phyloP scores from a whole-genome alignment of 2,113 vertebrate genomes.

The Xiphophorus couchianus region DNA sequence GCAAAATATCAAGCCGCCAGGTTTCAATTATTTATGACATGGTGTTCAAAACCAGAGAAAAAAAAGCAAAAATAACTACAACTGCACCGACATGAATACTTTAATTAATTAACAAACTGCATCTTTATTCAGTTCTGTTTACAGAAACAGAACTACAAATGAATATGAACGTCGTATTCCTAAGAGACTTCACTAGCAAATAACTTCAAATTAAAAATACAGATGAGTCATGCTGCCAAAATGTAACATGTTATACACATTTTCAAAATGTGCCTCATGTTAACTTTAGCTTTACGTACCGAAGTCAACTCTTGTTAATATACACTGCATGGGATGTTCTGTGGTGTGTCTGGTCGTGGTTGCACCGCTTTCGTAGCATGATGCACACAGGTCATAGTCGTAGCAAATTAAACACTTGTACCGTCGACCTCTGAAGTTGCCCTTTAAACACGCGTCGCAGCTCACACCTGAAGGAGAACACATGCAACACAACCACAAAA shows the following conservation, averaged over 20 bases:
- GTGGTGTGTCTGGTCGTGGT: slow-evolving; percentile 98
- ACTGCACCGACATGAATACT: no score
- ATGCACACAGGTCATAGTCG: slow-evolving; percentile 98
- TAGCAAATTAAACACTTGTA: slow-evolving; percentile 99
- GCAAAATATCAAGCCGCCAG: no score
- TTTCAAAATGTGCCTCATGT: not conserved
- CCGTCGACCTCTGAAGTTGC: slow-evolving; percentile 96
- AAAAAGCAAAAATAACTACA: no score
- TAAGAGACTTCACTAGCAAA: not conserved
- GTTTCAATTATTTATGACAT: no score
- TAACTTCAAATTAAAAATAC: not conserved
- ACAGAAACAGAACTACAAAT: no score
- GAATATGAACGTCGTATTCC: no score
- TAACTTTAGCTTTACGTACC: slow-evolving; percentile 82
- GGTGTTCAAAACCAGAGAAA: no score
- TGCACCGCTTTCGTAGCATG: slow-evolving; percentile 98
- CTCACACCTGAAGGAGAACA: slow-evolving; percentile 89
- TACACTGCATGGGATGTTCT: slow-evolving; percentile 99
- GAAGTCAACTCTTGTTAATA: slow-evolving; percentile 99
- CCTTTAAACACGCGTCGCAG: slow-evolving; percentile 99
- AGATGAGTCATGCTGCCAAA: not conserved
- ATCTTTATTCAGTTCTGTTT: no score
- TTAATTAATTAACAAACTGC: no score
- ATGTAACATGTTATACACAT: not conserved
- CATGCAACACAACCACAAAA: not conserved